A percentile compares a stretch with the other conserved stretches of the same genome.
phyloP scores from a whole-genome alignment of 1,140 invertebrate species.

The Pectinophora gossypiella region DNA sequence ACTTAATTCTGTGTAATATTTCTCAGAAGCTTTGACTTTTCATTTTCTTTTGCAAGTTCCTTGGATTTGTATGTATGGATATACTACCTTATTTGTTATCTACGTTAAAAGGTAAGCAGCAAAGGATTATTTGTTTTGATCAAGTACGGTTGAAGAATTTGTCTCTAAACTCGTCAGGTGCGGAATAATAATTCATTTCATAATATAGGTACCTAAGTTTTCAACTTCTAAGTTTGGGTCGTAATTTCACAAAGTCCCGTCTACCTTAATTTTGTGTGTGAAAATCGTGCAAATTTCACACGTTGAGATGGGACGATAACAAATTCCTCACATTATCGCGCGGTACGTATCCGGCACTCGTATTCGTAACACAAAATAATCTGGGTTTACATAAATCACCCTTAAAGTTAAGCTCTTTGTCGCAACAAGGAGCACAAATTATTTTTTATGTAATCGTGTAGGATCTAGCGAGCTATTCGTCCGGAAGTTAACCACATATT shows the following conservation, averaged over 20 bases:
- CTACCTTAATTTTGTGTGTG: background rate
- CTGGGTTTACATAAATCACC: slow-evolving; percentile 19
- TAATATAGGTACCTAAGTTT: no score
- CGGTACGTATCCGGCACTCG: background rate
- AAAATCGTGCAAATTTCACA: background rate
- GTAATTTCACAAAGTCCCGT: background rate
- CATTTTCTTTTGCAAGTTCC: no score
- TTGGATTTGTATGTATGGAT: no score
- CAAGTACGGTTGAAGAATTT: background rate
- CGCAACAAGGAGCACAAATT: slow-evolving; percentile 12
- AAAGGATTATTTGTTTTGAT: no score
- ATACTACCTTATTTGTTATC: no score
- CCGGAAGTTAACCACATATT: no score
- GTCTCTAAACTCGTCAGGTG: background rate
- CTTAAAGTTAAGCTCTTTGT: slow-evolving; percentile 10
- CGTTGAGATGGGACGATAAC: background rate
- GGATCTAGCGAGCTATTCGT: no score
- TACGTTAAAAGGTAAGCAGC: no score
- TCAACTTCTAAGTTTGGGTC: background rate
- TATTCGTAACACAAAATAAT: background rate
- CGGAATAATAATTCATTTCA: background rate
- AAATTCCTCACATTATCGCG: slow-evolving; percentile 2
- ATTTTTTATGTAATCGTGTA: no score
- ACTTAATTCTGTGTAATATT: no score
- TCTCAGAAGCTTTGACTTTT: no score